A percentile compares a stretch with the other conserved stretches of the same genome.
Evolutionary conservation across 2,888 invertebrate species (phyloP).

Genomic region (Cylindroiulus punctatus): DNA sequence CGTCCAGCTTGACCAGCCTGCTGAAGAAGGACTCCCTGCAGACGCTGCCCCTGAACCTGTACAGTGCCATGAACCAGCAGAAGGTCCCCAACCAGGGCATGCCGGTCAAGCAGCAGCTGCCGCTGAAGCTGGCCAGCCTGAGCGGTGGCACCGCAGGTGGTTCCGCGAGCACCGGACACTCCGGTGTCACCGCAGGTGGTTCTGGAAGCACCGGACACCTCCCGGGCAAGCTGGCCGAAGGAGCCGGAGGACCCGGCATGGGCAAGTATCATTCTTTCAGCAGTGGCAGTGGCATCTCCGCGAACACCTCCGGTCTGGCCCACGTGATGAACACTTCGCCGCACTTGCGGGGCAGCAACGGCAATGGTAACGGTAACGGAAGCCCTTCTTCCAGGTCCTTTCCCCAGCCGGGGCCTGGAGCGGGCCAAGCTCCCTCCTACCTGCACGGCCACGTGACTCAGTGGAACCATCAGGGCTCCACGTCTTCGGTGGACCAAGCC

Average conservation of each 20-base stretch:
- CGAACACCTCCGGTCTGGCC: conserved; percentile 54
- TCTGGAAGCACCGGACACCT: neutral
- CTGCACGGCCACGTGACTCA: conserved; percentile 55
- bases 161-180: no score
- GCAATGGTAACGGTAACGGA: neutral
- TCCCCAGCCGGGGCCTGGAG: neutral
- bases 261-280: conserved; percentile 44
- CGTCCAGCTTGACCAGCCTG: conserved; percentile 52
- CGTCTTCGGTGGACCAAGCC: neutral
- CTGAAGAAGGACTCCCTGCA: conserved; percentile 61
- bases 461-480: conserved; percentile 23
- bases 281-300: conserved; percentile 24
- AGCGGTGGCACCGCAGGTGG: no score
- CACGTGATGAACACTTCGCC: conserved; percentile 56
- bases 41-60: conserved; percentile 77
- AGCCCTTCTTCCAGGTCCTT: conserved; percentile 34
- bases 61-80: conserved; percentile 82
- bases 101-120: conserved; percentile 85
- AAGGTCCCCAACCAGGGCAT: conserved; percentile 70
- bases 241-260: neutral
- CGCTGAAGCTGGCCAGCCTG: conserved; percentile 83
- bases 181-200: no score
- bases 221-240: neutral
- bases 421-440: conserved; percentile 53
- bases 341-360: conserved; percentile 23